Percentiles rank a stretch among this genome's conserved stretches.
phyloP scores from a whole-genome alignment of 1,140 invertebrate genomes.

The Heliconius himera region DNA sequence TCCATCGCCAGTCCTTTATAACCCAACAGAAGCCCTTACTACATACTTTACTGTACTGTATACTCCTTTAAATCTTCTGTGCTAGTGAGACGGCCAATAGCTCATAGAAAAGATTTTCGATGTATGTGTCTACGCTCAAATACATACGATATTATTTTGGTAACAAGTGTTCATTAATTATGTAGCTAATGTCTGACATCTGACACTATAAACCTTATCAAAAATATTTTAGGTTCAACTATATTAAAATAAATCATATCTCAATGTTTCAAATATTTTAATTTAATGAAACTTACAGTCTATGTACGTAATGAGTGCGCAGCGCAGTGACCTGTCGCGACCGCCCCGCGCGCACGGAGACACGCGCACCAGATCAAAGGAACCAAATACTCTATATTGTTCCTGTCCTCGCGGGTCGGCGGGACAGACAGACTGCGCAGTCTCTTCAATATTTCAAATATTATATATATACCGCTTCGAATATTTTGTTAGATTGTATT shows the following conservation, averaged over 20 bases:
- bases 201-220: too few relatives aligned
- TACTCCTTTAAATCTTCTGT: too few relatives aligned
- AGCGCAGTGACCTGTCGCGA: constrained; percentile 60
- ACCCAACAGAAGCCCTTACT: background rate
- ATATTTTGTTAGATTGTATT: background rate
- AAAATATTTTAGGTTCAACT: too few relatives aligned
- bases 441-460: constrained; percentile 11
- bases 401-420: constrained; percentile 9
- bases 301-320: constrained; percentile 50
- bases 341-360: constrained; percentile 32
- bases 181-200: too few relatives aligned
- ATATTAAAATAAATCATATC: background rate
- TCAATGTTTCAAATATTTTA: background rate
- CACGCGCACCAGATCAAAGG: constrained; percentile 36
- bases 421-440: too few relatives aligned
- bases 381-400: constrained; percentile 34
- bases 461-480: background rate
- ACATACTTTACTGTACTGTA: too few relatives aligned
- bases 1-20: background rate
- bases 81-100: too few relatives aligned
- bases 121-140: too few relatives aligned
- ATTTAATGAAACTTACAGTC: constrained; percentile 39
- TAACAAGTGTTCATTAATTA: too few relatives aligned
- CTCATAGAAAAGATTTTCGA: too few relatives aligned
- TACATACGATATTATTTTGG: too few relatives aligned